A percentile compares a stretch with the other conserved stretches of the same genome.
Evolutionary conservation across 2,797 vertebrate species (phyloP).

Genomic region (Epinephelus malabaricus): DNA sequence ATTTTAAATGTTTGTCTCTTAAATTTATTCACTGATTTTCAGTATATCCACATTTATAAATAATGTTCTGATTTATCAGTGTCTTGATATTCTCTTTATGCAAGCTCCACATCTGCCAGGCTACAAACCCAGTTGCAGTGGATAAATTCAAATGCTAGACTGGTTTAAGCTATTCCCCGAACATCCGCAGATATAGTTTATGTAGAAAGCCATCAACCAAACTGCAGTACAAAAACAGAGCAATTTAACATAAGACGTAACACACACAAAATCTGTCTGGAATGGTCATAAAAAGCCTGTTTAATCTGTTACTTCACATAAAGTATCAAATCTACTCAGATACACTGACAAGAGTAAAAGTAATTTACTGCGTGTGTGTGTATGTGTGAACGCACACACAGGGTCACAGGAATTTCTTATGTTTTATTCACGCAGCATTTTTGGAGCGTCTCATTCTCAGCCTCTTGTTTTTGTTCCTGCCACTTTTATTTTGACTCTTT

Average conservation of each 20-base stretch:
- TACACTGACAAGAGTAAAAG: background rate
- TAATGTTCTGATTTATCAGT: background rate
- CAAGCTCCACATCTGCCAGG: no score
- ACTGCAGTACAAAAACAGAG: background rate
- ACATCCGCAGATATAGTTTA: conserved; percentile 2
- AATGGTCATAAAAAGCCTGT: background rate
- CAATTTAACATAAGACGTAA: conserved; percentile 3
- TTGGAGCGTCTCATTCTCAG: conserved; percentile 18
- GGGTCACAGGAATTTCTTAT: conserved; percentile 6
- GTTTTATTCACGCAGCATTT: conserved; percentile 16
- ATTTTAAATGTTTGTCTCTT: background rate
- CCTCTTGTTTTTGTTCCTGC: conserved; percentile 40
- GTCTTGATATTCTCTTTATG: background rate
- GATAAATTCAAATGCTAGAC: background rate
- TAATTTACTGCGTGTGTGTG: background rate
- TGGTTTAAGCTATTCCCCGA: conserved; percentile 1
- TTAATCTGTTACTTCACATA: background rate
- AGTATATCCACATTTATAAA: background rate
- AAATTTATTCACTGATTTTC: background rate
- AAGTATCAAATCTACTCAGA: background rate
- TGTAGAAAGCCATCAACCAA: conserved; percentile 4
- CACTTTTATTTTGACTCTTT: conserved; percentile 49
- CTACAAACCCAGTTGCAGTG: background rate
- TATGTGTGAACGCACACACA: background rate
- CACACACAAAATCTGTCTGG: background rate